These are phyloP conservation scores for Spodoptera frugiperda DNA, from an alignment of 1,140 invertebrate genomes.

Conservation along the genomic window DNA sequence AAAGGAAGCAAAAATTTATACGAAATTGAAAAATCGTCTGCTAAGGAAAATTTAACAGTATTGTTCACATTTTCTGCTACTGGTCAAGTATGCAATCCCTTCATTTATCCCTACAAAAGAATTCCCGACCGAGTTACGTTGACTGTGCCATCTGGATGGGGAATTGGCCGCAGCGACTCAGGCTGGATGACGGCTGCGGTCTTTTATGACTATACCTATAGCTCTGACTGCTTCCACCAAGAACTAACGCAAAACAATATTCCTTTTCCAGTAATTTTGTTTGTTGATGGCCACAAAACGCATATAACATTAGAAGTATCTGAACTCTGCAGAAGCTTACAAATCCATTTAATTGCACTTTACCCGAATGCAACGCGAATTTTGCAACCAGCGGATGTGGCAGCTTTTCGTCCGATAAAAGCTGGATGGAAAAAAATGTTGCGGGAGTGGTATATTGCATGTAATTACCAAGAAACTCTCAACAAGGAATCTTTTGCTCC, in stretches of 20 bases:
- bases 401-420: too few species aligned
- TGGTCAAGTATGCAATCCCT: not conserved
- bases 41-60: constrained; percentile 31
- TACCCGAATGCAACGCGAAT: too few species aligned
- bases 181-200: not conserved
- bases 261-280: not conserved
- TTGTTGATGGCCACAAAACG: constrained; percentile 8
- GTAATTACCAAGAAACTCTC: too few species aligned
- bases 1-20: constrained; percentile 37
- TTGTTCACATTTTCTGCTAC: constrained; percentile 21
- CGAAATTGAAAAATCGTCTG: not conserved
- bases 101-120: not conserved
- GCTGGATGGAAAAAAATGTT: not conserved
- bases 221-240: too few species aligned
- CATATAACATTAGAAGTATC: not conserved
- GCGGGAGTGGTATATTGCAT: not conserved
- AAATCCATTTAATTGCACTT: constrained; percentile 1
- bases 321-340: not conserved
- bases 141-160: not conserved
- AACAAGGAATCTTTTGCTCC: not conserved
- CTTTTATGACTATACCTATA: too few species aligned
- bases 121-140: not conserved
- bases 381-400: too few species aligned
- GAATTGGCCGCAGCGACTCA: not conserved
- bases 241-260: not conserved